Conservation (phyloP, 2,797 vertebrate genomes). For the Danio albolineatus region DNA sequence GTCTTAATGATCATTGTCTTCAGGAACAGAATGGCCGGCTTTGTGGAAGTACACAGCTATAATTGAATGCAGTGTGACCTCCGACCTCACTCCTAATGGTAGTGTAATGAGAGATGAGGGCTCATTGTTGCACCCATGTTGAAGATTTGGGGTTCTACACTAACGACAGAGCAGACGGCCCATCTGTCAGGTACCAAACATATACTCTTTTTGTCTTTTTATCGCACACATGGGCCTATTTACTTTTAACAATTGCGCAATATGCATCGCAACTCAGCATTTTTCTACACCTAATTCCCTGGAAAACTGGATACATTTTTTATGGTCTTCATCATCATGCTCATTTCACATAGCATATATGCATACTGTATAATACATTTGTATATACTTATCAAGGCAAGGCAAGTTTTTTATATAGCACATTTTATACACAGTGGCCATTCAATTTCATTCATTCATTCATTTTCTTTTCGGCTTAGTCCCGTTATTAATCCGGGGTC, state of each 20-base stretch:
- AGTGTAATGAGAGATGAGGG: slow-evolving; percentile 40
- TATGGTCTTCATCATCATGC: background rate
- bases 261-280: background rate
- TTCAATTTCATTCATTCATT: too few species aligned
- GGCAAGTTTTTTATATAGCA: too few species aligned
- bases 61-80: slow-evolving; percentile 48
- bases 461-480: too few species aligned
- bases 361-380: too few species aligned
- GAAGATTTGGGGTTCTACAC: slow-evolving; percentile 25
- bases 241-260: background rate
- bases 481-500: too few species aligned
- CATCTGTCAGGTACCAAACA: slow-evolving; percentile 30
- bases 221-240: background rate
- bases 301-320: background rate
- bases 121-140: slow-evolving; percentile 38
- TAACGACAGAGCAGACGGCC: background rate
- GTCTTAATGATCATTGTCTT: slow-evolving; percentile 53
- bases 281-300: background rate
- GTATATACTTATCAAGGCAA: too few species aligned
- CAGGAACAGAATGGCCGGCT: slow-evolving; percentile 32
- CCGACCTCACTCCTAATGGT: slow-evolving; percentile 25
- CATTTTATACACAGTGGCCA: too few species aligned
- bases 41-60: slow-evolving; percentile 53
- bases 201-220: background rate
- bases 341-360: background rate